phyloP scores from a whole-genome alignment of 2,797 vertebrate genomes.

The Decapterus maruadsi region DNA sequence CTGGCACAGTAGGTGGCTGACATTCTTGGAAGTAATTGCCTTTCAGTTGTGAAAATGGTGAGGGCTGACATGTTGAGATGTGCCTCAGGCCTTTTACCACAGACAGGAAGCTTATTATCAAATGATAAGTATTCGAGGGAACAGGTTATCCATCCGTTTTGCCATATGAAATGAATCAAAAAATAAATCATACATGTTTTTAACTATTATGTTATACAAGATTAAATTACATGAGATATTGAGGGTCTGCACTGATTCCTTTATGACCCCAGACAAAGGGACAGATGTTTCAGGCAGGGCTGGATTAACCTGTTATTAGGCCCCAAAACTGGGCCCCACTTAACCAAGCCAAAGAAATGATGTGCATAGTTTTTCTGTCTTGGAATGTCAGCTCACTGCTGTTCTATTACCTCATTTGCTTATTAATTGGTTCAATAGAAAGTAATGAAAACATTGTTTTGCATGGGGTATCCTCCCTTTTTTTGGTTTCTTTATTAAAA shows the following conservation, averaged over 20 bases:
- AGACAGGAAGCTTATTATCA: background rate
- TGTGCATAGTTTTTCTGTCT: too few relatives aligned
- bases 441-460: background rate
- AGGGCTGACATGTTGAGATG: slow-evolving; percentile 6
- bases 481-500: background rate
- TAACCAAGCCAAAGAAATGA: background rate
- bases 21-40: background rate
- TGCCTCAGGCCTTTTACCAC: background rate
- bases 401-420: too few relatives aligned
- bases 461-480: background rate
- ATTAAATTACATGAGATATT: too few relatives aligned
- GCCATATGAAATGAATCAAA: background rate
- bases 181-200: too few relatives aligned
- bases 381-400: too few relatives aligned
- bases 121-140: background rate
- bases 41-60: too few relatives aligned
- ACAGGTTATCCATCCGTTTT: background rate
- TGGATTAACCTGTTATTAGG: background rate
- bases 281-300: background rate
- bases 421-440: background rate
- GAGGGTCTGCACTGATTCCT: background rate
- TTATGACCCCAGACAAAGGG: background rate
- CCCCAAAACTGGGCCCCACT: background rate
- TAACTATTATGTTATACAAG: too few relatives aligned
- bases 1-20: background rate